Percentiles rank a stretch among this genome's conserved stretches.
Conservation (phyloP, 2,888 invertebrate genomes). For the Clusia tigrina region DNA sequence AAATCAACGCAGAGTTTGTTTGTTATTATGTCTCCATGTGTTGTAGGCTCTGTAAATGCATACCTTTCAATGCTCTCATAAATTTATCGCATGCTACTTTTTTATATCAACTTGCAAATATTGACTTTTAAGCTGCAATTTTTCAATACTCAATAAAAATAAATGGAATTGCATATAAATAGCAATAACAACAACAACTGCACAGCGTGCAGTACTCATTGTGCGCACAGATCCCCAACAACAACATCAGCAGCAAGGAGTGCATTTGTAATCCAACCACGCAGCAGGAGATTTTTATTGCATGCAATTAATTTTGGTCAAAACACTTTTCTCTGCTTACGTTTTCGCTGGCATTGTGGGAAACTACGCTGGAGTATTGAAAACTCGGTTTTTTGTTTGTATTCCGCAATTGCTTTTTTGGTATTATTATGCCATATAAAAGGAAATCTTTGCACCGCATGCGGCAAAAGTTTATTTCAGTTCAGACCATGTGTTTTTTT, state of each 20-base stretch:
- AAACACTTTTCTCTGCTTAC: background rate
- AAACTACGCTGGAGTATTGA: too few relatives aligned
- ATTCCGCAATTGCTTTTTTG: background rate
- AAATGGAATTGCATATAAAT: background rate
- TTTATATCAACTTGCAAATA: background rate
- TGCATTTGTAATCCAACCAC: constrained; percentile 26
- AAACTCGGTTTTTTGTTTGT: background rate
- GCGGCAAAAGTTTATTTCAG: background rate
- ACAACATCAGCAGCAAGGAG: background rate
- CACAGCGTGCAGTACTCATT: too few relatives aligned
- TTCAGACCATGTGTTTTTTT: too few relatives aligned
- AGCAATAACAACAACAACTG: background rate
- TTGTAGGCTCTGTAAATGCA: background rate
- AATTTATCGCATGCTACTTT: background rate
- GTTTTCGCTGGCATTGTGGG: too few relatives aligned
- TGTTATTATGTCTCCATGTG: too few relatives aligned
- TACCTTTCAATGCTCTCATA: too few relatives aligned
- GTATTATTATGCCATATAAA: background rate
- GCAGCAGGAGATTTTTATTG: constrained; percentile 39
- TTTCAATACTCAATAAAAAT: background rate
- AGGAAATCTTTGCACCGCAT: background rate
- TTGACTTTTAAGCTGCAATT: background rate
- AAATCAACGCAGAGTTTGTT: too few relatives aligned
- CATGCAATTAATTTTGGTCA: constrained; percentile 36
- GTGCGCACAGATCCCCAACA: background rate